Percentiles rank a stretch among this genome's conserved stretches.
Conservation (phyloP, 2,797 vertebrate genomes). For the Pangasius sanitwongsei region DNA sequence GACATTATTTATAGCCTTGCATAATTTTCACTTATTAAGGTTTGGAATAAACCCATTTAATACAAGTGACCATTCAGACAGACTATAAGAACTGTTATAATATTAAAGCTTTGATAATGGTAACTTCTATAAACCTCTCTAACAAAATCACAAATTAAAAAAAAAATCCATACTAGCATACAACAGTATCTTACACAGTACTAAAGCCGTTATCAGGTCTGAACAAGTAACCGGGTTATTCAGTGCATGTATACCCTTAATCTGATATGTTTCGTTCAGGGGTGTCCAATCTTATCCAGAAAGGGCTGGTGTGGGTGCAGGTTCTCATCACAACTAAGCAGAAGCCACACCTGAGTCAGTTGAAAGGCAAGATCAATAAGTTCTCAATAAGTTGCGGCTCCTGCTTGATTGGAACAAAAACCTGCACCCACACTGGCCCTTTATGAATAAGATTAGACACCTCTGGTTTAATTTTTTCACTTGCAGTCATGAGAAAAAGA, state of each 20-base stretch:
- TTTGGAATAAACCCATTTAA: not conserved
- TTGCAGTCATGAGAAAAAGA: not conserved
- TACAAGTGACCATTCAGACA: not conserved
- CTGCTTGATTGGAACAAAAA: too few relatives aligned
- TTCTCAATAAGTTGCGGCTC: too few relatives aligned
- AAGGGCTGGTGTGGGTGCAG: too few relatives aligned
- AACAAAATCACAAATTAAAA: not conserved
- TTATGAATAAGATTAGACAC: too few relatives aligned
- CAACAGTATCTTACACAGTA: not conserved
- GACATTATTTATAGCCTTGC: not conserved
- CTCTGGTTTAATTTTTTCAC: not conserved
- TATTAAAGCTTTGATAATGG: not conserved
- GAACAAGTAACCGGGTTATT: not conserved
- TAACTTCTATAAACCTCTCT: too few relatives aligned
- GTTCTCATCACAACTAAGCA: too few relatives aligned
- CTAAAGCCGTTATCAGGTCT: not conserved
- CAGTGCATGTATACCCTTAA: not conserved
- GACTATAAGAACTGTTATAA: not conserved
- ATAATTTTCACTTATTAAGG: not conserved
- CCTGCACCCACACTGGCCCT: too few relatives aligned
- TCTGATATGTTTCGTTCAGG: not conserved
- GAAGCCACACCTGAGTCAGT: too few relatives aligned
- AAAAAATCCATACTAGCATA: not conserved
- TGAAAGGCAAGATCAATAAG: too few relatives aligned
- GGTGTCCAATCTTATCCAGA: too few relatives aligned